These are phyloP conservation scores for Megaustenia siamemsis DNA, from an alignment of 2,888 invertebrate genomes.

Conservation along the genomic window DNA sequence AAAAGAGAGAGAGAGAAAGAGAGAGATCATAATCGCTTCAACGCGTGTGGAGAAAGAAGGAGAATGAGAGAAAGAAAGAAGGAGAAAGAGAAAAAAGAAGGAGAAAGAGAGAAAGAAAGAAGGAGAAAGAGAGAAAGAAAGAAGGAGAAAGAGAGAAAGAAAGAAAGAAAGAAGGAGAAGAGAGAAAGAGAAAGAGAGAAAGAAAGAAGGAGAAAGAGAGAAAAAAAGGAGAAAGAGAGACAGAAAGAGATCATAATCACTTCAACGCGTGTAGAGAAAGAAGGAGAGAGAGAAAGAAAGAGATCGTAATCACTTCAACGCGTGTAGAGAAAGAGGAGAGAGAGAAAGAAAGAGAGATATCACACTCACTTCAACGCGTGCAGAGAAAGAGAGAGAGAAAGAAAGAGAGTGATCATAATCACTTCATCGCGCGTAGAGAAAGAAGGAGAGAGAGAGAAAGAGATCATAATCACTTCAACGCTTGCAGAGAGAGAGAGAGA, in stretches of 20 bases:
- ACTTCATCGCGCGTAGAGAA: too few relatives aligned
- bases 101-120: too few relatives aligned
- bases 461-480: too few relatives aligned
- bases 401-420: background rate
- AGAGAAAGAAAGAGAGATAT: background rate
- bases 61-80: too few relatives aligned
- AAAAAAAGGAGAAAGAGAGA: background rate
- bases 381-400: background rate
- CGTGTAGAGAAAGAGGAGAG: background rate
- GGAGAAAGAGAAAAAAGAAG: background rate
- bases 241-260: too few relatives aligned
- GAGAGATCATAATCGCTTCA: too few relatives aligned
- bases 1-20: background rate
- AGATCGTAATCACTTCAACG: too few relatives aligned
- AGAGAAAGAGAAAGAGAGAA: background rate
- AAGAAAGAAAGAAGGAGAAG: background rate
- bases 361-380: too few relatives aligned
- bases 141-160: background rate
- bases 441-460: background rate
- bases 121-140: background rate
- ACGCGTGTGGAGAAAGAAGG: background rate
- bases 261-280: background rate
- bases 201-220: background rate
- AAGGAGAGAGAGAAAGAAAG: background rate
- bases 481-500: background rate